Evolutionary conservation across 2,888 invertebrate genomes (phyloP), one percentile per base, ranked within the genome.

Genomic region (Mycogona germanica): DNA sequence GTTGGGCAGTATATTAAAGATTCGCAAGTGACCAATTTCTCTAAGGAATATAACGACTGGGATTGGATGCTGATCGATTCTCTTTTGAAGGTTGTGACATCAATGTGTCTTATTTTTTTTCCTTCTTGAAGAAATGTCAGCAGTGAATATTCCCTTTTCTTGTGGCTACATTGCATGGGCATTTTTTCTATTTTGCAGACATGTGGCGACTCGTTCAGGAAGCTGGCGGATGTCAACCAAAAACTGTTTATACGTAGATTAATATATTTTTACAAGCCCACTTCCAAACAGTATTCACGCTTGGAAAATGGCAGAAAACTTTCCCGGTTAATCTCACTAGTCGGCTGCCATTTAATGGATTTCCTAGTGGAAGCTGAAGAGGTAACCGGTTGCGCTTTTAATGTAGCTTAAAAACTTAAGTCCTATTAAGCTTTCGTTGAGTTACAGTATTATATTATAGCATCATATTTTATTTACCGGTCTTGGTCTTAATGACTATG

Each of bases 11-110:
- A 66, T 7, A 77, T 93, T 19, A 80, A 82, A 63, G 86, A 89
- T 61, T 84, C 88, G 2, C 79, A 84, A 59, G 91, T 95, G 3
- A 74, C 89, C 62, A 75, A 77, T 53, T 78, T 80, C 55, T 84
- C 64, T 6, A 67, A 86, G 62, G 89, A 89, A 64, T 84, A 84
- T 3, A 79, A 79, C 55, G 77, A 80, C 1, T 95, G 95, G 95
- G 84, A 93, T 67, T 95, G 93, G 93, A 84, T 86, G 63, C 76
- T 88, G n/a, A 82, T 95, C 58, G 77, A 83, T 58, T 81, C 86
- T 40, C 78, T 89, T 64, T 72, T 91, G 28, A 84, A 82, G 77
- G 85, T 84, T 72, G 64, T 63, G 44, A 19, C 5, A 9, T 30
- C 21, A 4, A 7, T 51, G 26, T 26, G 14, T 23, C 19, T 26